phyloP scores from a whole-genome alignment of 2,113 vertebrate species.

The Peucedramus taeniatus region DNA sequence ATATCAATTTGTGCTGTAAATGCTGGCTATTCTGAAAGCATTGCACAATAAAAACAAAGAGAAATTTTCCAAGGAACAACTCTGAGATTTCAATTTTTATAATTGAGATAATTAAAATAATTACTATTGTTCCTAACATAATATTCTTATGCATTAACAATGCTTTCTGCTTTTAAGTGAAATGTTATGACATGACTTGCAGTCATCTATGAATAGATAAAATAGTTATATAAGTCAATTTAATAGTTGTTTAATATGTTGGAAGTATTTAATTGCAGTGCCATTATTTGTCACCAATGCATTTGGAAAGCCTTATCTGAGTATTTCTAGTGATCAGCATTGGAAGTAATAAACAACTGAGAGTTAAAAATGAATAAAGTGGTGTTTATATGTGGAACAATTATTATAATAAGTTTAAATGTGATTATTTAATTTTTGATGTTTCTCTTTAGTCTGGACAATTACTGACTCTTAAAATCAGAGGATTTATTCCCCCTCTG shows the following conservation, averaged over 20 bases:
- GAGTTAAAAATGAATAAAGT: conserved; percentile 36
- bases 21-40: not conserved
- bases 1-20: not conserved
- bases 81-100: not conserved
- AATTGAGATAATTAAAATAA: not conserved
- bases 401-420: conserved; percentile 19
- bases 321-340: conserved; percentile 26
- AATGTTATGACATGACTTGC: not conserved
- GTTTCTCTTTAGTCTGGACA: not conserved
- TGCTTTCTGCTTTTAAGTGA: not conserved
- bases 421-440: not conserved
- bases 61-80: not conserved
- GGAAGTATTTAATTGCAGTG: conserved; percentile 45
- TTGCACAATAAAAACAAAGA: not conserved
- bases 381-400: conserved; percentile 45
- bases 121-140: not conserved
- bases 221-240: not conserved
- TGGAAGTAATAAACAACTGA: conserved; percentile 59
- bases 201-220: conserved; percentile 24
- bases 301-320: conserved; percentile 25
- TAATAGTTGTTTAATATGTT: conserved; percentile 40
- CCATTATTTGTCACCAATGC: conserved; percentile 19
- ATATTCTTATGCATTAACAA: not conserved
- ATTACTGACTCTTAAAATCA: not conserved
- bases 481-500: not conserved